These are phyloP conservation scores for Abscondita cerata DNA, from an alignment of 2,888 invertebrate genomes.

Conservation along the genomic window DNA sequence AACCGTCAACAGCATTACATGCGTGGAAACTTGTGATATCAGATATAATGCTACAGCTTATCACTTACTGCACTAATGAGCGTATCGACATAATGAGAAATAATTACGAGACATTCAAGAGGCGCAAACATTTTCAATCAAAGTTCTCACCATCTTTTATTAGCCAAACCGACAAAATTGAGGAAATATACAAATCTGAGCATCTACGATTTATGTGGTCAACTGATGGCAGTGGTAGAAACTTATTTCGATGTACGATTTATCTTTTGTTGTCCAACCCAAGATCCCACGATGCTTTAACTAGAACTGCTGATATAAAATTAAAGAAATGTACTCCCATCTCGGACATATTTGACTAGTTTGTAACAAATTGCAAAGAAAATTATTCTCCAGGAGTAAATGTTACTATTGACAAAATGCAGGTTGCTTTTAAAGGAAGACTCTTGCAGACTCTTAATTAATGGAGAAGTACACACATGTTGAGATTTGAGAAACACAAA, in stretches of 20 bases:
- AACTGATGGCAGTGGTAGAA: not conserved
- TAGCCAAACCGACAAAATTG: no score
- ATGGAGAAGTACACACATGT: no score
- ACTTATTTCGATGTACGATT: not conserved
- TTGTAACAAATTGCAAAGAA: not conserved
- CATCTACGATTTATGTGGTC: no score
- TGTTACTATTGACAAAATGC: not conserved
- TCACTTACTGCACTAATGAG: no score
- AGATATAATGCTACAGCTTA: no score
- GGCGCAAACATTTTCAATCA: not conserved
- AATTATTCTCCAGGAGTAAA: not conserved
- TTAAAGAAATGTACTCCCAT: not conserved
- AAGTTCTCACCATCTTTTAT: not conserved
- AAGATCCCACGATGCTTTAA: not conserved
- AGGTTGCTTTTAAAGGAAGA: not conserved
- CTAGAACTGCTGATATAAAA: not conserved
- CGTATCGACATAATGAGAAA: not conserved
- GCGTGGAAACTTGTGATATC: no score
- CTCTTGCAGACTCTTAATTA: not conserved
- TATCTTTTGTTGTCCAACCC: not conserved
- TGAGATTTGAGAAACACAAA: not conserved
- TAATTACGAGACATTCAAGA: not conserved
- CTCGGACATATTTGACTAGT: not conserved
- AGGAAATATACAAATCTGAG: no score
- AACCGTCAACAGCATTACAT: no score